Evolutionary conservation across 1,140 invertebrate genomes (phyloP).

Genomic region (Chrysopa pallens): DNA sequence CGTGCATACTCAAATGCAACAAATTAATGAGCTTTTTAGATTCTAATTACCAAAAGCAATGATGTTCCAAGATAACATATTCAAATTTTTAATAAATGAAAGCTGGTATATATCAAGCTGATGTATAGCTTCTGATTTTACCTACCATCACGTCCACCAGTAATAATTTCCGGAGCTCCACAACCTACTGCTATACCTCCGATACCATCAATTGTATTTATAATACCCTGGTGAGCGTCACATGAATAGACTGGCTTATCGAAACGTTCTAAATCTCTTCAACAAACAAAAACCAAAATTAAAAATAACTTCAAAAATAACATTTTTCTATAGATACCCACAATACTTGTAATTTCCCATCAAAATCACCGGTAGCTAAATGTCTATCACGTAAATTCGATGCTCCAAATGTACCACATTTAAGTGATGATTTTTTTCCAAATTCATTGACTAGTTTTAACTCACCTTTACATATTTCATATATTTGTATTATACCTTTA

Average conservation of each 20-base stretch:
- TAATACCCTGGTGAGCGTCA: constrained; percentile 71
- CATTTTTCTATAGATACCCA: constrained; percentile 13
- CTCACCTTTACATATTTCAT: constrained; percentile 57
- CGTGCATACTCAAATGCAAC: too few relatives aligned
- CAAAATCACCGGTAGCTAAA: constrained; percentile 83
- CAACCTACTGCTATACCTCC: constrained; percentile 67
- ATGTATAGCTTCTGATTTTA: too few relatives aligned
- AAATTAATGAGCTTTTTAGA: too few relatives aligned
- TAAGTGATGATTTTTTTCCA: constrained; percentile 65
- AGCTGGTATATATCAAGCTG: too few relatives aligned
- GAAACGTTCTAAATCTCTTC: constrained; percentile 65
- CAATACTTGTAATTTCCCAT: constrained; percentile 72
- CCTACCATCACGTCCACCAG: constrained; percentile 84
- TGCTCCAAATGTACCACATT: constrained; percentile 85
- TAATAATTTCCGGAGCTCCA: constrained; percentile 87
- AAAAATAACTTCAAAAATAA: background rate
- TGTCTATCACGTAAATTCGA: constrained; percentile 57
- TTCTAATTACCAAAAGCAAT: too few relatives aligned
- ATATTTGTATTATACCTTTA: constrained; percentile 74
- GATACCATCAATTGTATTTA: constrained; percentile 85
- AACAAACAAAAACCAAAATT: constrained; percentile 11
- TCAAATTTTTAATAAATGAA: too few relatives aligned
- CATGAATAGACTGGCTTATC: constrained; percentile 59
- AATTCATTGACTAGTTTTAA: constrained; percentile 52
- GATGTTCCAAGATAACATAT: too few relatives aligned